These are phyloP conservation scores for Pseudolaguvia tuberculata DNA, from an alignment of 2,113 vertebrate species.

Conservation along the genomic window DNA sequence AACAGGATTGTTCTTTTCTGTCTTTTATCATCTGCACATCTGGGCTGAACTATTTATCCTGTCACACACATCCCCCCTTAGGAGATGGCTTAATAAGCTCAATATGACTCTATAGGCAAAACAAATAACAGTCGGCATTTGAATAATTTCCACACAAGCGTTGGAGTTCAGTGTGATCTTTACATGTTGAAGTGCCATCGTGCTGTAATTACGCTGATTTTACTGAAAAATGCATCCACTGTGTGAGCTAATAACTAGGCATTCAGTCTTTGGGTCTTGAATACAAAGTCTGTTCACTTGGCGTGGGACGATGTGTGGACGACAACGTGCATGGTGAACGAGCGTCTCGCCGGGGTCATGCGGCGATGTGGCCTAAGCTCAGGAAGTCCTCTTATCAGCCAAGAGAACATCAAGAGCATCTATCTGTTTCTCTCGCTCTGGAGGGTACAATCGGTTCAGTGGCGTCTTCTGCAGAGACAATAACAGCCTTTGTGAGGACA, in stretches of 20 bases:
- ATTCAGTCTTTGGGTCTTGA: constrained; percentile 16
- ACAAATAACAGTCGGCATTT: background rate
- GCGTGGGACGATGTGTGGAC: constrained; percentile 1
- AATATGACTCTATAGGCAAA: background rate
- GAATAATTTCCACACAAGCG: background rate
- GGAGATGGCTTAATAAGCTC: constrained; percentile 6
- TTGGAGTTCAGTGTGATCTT: background rate
- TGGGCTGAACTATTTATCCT: background rate
- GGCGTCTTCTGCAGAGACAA: constrained; percentile 57
- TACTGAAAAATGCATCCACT: background rate
- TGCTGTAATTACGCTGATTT: background rate
- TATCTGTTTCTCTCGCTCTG: constrained; percentile 55
- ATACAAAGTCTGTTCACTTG: constrained; percentile 19
- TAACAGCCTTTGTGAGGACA: constrained; percentile 62
- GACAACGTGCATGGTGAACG: background rate
- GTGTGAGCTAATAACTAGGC: constrained; percentile 15
- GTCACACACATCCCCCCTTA: background rate
- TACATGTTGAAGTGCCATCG: background rate
- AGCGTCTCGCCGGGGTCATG: constrained; percentile 41
- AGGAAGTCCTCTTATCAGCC: constrained; percentile 54
- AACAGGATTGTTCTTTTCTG: background rate
- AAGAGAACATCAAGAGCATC: constrained; percentile 51
- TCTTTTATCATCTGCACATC: constrained; percentile 12
- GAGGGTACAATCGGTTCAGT: constrained; percentile 56
- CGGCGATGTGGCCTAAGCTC: constrained; percentile 42